Percentiles rank a stretch among this genome's conserved stretches.
Conservation (phyloP, 2,113 vertebrate species). For the Chaenogobius annularis region DNA sequence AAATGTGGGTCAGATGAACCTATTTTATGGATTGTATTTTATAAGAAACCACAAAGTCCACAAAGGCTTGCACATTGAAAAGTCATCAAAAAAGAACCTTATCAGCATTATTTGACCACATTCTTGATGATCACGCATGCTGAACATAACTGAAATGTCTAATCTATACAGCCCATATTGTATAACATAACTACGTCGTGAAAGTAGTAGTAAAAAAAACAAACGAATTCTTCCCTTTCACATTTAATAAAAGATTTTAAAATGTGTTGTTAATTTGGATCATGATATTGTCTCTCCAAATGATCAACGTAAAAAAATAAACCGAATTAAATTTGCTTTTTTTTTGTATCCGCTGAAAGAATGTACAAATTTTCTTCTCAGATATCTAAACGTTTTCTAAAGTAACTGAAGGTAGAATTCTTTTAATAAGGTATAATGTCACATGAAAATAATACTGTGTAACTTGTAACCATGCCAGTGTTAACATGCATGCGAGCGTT, state of each 20-base stretch:
- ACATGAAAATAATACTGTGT: too few relatives aligned
- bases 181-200: neutral
- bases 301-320: too few relatives aligned
- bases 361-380: too few relatives aligned
- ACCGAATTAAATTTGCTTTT: too few relatives aligned
- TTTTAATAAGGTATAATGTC: neutral
- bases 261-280: neutral
- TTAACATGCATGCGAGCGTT: too few relatives aligned
- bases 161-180: neutral
- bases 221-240: neutral
- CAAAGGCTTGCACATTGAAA: neutral
- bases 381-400: neutral
- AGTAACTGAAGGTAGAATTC: neutral
- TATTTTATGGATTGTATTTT: neutral
- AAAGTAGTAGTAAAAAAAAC: too few relatives aligned
- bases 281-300: neutral
- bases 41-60: neutral
- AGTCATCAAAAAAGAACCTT: slow-evolving; percentile 2
- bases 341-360: too few relatives aligned
- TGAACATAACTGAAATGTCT: neutral
- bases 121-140: neutral
- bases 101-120: neutral
- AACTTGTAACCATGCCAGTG: too few relatives aligned
- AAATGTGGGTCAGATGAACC: neutral
- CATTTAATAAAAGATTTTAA: neutral